Evolutionary conservation across 2,797 vertebrate species (phyloP), one percentile per base, ranked within the genome.

Genomic region (Thripadectes ignobilis): DNA sequence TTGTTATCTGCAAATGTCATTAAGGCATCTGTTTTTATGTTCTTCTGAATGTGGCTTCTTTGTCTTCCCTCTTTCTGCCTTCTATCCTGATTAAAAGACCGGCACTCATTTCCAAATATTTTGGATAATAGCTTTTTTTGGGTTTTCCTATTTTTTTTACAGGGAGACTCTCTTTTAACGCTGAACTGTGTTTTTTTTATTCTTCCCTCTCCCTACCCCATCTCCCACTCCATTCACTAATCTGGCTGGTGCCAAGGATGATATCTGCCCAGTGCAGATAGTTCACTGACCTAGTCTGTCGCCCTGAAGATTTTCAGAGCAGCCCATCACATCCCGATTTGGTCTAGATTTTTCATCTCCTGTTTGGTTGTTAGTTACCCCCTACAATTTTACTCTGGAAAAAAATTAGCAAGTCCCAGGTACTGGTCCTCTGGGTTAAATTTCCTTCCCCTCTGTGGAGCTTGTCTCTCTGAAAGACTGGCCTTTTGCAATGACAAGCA

Each of bases 181-280:
- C 21, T 5, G 1, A 66, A 66, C 11, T 17, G 2, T 61, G 24
- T 30, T 71, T 78, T 81, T 76, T 5, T 0, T 16, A 5, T 0
- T 80, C 30, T 86, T 18, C 11, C 1, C 5, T 85, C 36, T 86
- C 29, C 29, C 10, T 29, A 36, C 12, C 11, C 9, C 3, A 2
- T 41, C n/a, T 80, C 32, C 34, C 3, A 4, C 8, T 11, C 17
- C 5, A 13, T 88, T 90, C 67, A 41, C 57, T 66, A 71, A 66
- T 36, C 45, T 85, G 52, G 10, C 34, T 48, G 32, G 16, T 88
- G 43, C 67, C 59, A 55, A 45, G 65, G 29, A 32, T 58, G 45
- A 51, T 18, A 67, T 14, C 6, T 46, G 45, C 22, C 26, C 24
- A 29, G 19, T 41, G 14, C 63, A 55, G 62, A 14, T 10, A 41